phyloP scores from a whole-genome alignment of 2,888 invertebrate genomes.

The Spatulosminthurus flaviceps region DNA sequence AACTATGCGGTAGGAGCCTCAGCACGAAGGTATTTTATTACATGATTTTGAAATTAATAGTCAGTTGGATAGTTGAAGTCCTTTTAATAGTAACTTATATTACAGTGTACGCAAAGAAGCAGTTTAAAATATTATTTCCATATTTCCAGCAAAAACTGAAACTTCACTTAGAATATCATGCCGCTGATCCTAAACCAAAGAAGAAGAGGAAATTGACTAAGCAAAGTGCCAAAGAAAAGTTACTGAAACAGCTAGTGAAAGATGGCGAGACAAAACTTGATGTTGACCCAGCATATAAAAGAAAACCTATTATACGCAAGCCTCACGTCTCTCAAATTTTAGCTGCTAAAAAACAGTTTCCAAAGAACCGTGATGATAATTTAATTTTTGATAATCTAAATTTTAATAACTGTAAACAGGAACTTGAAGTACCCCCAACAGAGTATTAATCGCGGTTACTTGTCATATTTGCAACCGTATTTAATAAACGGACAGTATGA shows the following conservation, averaged over 20 bases:
- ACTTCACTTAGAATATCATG: slow-evolving; percentile 40
- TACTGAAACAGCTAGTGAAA: slow-evolving; percentile 6
- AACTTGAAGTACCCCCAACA: neutral
- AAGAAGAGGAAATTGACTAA: neutral
- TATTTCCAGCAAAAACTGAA: slow-evolving; percentile 54
- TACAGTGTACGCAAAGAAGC: neutral
- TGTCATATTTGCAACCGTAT: too few species aligned
- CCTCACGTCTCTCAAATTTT: slow-evolving; percentile 21
- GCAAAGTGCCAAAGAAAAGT: neutral
- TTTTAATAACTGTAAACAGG: neutral
- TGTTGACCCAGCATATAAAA: neutral
- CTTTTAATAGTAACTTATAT: too few species aligned
- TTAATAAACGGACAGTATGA: too few species aligned
- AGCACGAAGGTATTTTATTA: slow-evolving; percentile 50
- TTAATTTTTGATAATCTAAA: neutral
- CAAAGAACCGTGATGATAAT: neutral
- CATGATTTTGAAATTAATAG: neutral
- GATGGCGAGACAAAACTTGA: neutral
- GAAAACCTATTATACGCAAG: slow-evolving; percentile 12
- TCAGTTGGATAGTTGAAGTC: neutral
- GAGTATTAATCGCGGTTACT: neutral
- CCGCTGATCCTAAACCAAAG: neutral
- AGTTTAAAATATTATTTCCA: neutral
- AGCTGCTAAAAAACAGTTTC: slow-evolving; percentile 19
- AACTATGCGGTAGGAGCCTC: slow-evolving; percentile 49